These are phyloP conservation scores for Falco rusticolus DNA, from an alignment of 2,797 vertebrate species.

Conservation along the genomic window DNA sequence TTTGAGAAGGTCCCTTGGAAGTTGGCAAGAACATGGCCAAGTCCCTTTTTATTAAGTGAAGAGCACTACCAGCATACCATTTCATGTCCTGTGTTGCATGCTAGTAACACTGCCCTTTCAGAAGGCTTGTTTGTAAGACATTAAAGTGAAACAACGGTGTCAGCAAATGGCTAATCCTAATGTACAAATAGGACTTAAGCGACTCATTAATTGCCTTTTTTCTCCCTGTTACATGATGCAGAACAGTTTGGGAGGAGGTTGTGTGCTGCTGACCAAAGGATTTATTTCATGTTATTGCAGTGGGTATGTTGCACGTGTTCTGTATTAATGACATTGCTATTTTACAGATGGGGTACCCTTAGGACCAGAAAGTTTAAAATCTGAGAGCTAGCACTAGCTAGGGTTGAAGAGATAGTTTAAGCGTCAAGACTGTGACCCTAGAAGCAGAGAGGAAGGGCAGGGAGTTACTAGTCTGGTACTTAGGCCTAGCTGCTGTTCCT, in stretches of 20 bases:
- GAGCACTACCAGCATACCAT: background rate
- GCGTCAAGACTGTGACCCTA: background rate
- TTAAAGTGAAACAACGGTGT: background rate
- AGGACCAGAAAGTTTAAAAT: background rate
- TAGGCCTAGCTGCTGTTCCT: background rate
- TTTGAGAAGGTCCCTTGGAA: background rate
- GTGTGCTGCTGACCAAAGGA: background rate
- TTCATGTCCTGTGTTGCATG: background rate
- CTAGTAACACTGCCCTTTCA: background rate
- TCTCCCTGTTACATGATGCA: background rate
- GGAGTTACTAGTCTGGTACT: background rate
- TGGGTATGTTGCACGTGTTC: background rate
- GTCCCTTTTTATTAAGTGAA: background rate
- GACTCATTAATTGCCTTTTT: background rate
- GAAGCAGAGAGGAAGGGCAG: background rate
- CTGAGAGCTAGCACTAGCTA: background rate
- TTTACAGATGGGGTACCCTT: background rate
- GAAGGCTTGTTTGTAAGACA: background rate
- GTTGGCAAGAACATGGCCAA: background rate
- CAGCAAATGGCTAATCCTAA: background rate
- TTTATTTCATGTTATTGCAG: background rate
- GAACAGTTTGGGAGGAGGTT: background rate
- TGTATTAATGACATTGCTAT: background rate
- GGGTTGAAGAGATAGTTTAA: background rate
- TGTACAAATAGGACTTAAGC: background rate